phyloP scores from a whole-genome alignment of 2,113 vertebrate species.

The Tapirus terrestris region DNA sequence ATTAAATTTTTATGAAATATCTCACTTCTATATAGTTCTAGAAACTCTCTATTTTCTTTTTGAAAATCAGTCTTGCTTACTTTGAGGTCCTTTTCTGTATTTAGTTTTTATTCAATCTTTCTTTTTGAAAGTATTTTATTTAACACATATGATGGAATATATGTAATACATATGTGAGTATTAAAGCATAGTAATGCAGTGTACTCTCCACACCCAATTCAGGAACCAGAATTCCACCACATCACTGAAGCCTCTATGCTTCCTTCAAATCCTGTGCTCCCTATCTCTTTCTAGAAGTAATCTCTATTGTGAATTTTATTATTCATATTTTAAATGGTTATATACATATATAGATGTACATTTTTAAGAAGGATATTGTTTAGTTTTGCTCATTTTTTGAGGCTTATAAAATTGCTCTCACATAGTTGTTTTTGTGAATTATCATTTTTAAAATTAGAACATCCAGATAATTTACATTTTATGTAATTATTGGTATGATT shows the following conservation, averaged over 20 bases:
- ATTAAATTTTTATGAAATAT: not conserved
- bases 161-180: not conserved
- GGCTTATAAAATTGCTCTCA: not conserved
- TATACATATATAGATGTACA: not conserved
- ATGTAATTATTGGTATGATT: not conserved
- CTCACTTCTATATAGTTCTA: not conserved
- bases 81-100: not conserved
- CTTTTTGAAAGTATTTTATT: not conserved
- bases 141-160: not conserved
- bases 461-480: not conserved
- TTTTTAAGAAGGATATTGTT: not conserved
- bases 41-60: not conserved
- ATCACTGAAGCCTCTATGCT: not conserved
- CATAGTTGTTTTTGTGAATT: not conserved
- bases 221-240: not conserved
- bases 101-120: not conserved
- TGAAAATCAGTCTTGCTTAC: not conserved
- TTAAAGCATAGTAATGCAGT: not conserved
- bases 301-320: not conserved
- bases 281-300: not conserved
- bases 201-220: not conserved
- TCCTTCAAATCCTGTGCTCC: not conserved
- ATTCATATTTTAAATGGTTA: not conserved
- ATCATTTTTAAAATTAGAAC: not conserved
- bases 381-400: slow-evolving; percentile 27